Conservation (phyloP, 2,113 vertebrate species). For the Empidonax alnorum region DNA sequence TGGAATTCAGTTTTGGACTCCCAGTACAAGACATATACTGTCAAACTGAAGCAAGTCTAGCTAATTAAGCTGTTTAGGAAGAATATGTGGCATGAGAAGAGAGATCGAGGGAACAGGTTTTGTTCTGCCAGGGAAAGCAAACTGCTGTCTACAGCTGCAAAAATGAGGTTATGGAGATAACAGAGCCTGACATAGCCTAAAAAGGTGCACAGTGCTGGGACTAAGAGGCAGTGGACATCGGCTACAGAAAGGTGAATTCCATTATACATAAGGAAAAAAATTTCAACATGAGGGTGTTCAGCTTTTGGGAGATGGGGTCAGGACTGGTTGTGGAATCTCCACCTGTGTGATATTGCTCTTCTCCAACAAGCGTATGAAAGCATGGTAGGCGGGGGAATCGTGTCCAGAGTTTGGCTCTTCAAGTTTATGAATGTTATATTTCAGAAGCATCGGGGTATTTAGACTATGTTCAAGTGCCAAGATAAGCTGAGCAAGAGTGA, state of each 20-base stretch:
- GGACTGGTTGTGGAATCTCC: neutral
- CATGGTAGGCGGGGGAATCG: neutral
- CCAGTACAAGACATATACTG: neutral
- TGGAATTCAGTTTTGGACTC: neutral
- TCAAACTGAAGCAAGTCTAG: neutral
- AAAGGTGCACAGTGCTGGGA: neutral
- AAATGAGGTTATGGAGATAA: neutral
- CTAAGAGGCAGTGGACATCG: neutral
- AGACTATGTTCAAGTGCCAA: neutral
- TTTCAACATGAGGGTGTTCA: fast-evolving
- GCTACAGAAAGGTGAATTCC: neutral
- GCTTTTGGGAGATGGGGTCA: neutral
- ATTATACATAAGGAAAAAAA: neutral
- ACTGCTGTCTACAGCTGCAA: neutral
- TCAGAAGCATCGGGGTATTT: neutral
- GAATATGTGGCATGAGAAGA: neutral
- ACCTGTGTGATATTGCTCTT: neutral
- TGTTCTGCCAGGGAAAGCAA: neutral
- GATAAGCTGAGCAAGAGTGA: neutral
- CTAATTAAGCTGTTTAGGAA: neutral
- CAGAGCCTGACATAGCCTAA: neutral
- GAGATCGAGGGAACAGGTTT: neutral
- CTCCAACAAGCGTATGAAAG: neutral
- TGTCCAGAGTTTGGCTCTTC: neutral
- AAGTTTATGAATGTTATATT: neutral